Evolutionary conservation across 2,888 invertebrate genomes (phyloP), one percentile per base, ranked within the genome.

Genomic region (Eugnorisma glareosa): DNA sequence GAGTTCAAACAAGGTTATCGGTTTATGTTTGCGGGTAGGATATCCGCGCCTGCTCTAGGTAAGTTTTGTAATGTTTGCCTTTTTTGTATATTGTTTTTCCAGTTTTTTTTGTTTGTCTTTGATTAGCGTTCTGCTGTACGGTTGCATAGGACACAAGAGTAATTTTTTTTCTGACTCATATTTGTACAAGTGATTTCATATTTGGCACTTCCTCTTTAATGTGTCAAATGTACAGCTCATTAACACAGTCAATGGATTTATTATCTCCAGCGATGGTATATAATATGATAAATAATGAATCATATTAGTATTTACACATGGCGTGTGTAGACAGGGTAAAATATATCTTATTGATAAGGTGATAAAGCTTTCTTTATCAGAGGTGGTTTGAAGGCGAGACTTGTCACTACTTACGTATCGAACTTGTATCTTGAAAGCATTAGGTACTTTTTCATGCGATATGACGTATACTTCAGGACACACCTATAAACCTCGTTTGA

Each of bases 1-100:
- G 89, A 93, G 94, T 94, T 94, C 93, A 94, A 95, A 94, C 92
- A 94, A 92, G 93, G 93, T 94, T 95, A 94, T 94, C 95, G 93
- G 90, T 90, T 91, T 90, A 88, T 93, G 93, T 93, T 94, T 92
- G 91, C 92, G 91, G 92, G 91, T 92, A 93, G 95, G 95, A 95
- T 95, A 94, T 94, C 94, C 93, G 91, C 84, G 89, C 90, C 89
- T 87, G 90, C 91, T 89, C 82, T 84, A 91, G 94, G 94, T 94
- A 83, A 94, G 94, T 94, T 90, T 91, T 88, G 89, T 90, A 91
- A 92, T 93, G 88, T 92, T 92, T 92, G 86, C 89, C 86, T 85
- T 92, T 91, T 90, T 91, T 84, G 87, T 87, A 81, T 82, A 86
- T 90, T 89, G 83, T 89, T 89, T 89, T 88, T 88, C 51, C 83